Base-by-base conservation (phyloP, 2,888 invertebrate genomes). In the Caenorhabditis macrosperma region DNA sequence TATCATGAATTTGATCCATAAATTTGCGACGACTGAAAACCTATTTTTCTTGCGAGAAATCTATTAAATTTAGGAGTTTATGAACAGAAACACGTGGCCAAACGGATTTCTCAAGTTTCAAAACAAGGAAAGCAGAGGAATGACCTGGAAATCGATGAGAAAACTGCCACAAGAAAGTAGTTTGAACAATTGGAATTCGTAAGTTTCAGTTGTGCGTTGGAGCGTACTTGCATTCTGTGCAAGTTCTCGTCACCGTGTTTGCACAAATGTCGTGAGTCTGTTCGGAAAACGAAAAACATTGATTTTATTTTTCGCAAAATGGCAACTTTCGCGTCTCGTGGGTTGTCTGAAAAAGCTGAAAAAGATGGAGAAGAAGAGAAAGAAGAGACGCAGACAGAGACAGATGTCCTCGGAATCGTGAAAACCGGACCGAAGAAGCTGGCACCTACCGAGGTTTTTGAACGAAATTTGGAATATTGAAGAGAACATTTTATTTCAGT, bases 271-370 rank as follows among this genome's bases (percentile, higher is more conserved):
- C 63, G 33, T 22, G 1, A 46, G 30, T 30, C 35, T 17, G 24
- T 30, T 12, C 9, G 28, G 20, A 22, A 17, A 24, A 30, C 28
- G 22, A 57, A 9, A 17, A 33, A n/a, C 33, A 10, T 1, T n/a
- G 20, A 38, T 15, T 54, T 52, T 44, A 35, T 66, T 44, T 46
- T 57, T 24, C 15, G 20, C 50, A 12, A 48, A 74, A 83, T 83
- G 83, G 83, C 83, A 6, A 81, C 76, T 20, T 83, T 83, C 22
- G 83, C 82, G 1, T 83, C 83, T 12, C 66, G 69, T 4, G 77
- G 63, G 15, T 61, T 74, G 15, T 17, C 71, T 1, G 57, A 77
- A 71, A 69, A 66, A 38, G 67, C 30, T 1, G 68, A 77, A 9
- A 69, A 61, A 20, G 67, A 38, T 0, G 68, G 69, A 4, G 69